phyloP scores from a whole-genome alignment of 2,888 invertebrate species.

The Torymus aiolomorphi region DNA sequence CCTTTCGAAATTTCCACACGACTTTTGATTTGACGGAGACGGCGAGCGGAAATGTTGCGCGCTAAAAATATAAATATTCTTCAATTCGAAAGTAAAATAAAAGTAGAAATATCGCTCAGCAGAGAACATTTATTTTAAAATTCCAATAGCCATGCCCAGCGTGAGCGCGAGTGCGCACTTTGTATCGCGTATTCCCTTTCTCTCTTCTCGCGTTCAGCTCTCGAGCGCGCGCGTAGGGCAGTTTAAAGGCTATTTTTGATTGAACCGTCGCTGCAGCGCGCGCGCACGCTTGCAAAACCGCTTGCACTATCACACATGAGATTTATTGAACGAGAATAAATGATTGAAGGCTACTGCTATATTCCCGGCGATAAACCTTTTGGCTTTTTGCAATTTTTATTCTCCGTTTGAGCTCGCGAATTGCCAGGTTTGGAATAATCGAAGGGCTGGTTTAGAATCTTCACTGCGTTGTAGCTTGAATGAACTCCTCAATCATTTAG shows the following conservation, averaged over 20 bases:
- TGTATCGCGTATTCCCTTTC: constrained; percentile 27
- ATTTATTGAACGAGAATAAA: constrained; percentile 43
- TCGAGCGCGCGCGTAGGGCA: neutral
- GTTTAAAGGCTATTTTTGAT: constrained; percentile 36
- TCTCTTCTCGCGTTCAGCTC: neutral
- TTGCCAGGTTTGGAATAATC: neutral
- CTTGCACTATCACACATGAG: constrained; percentile 16
- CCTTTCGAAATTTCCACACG: no score
- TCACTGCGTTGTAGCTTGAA: neutral
- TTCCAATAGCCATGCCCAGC: constrained; percentile 18
- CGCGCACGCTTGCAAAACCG: constrained; percentile 8
- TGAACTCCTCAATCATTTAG: neutral
- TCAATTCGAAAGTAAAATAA: constrained; percentile 17
- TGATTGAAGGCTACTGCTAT: constrained; percentile 10
- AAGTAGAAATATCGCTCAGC: neutral
- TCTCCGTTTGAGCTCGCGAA: neutral
- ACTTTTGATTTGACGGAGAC: neutral
- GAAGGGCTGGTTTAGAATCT: neutral
- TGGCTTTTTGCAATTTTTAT: neutral
- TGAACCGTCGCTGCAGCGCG: neutral
- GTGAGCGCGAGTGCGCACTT: neutral
- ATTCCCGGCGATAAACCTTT: constrained; percentile 1
- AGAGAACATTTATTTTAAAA: constrained; percentile 28
- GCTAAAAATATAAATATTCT: neutral
- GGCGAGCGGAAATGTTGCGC: neutral